Conservation (phyloP, 2,888 invertebrate species). For the Therioaphis trifolii region DNA sequence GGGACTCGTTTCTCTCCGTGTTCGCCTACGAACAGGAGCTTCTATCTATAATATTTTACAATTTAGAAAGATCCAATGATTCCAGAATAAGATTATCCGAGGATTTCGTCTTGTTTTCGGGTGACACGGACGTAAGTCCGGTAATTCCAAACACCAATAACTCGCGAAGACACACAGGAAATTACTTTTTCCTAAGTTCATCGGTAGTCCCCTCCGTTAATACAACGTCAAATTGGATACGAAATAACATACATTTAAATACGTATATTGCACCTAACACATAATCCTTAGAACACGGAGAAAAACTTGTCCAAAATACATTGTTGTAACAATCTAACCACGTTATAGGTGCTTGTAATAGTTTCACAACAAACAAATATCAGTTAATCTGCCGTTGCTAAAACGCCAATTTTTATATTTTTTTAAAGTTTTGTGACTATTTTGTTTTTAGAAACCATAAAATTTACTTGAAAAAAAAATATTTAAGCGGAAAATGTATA, state of each 20-base stretch:
- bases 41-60: conserved; percentile 45
- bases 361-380: not conserved
- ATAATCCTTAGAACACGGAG: conserved; percentile 8
- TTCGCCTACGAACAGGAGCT: conserved; percentile 25
- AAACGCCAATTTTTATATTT: too few relatives aligned
- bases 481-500: not conserved
- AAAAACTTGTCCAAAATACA: not conserved
- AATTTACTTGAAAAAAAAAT: too few relatives aligned
- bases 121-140: conserved; percentile 44
- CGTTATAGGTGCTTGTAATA: not conserved
- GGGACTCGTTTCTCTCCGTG: conserved; percentile 26
- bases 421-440: too few relatives aligned
- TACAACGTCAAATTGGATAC: conserved; percentile 52
- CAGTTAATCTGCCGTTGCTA: not conserved
- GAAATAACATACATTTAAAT: conserved; percentile 38
- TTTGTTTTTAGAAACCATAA: too few relatives aligned
- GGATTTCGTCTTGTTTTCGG: conserved; percentile 53
- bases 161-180: conserved; percentile 39
- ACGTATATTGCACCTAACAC: not conserved
- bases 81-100: conserved; percentile 41
- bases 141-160: conserved; percentile 49
- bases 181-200: conserved; percentile 52
- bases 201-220: conserved; percentile 44
- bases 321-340: not conserved
- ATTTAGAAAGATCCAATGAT: conserved; percentile 52